These are phyloP conservation scores for Syrphus vitripennis DNA, from an alignment of 2,888 invertebrate genomes.

Conservation along the genomic window DNA sequence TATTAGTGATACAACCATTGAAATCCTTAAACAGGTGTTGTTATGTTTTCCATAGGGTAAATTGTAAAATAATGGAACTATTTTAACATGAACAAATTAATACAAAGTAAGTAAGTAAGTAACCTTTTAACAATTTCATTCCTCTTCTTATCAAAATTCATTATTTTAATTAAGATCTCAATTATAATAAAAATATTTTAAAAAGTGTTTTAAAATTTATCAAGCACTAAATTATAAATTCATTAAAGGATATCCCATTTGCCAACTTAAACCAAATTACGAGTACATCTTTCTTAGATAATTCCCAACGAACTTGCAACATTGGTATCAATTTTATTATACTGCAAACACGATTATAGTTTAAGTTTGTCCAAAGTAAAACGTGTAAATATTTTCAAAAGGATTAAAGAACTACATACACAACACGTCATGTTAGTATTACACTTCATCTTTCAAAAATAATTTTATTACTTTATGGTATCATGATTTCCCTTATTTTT, in stretches of 20 bases:
- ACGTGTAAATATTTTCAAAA: neutral
- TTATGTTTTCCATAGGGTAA: no score
- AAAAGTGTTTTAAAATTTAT: neutral
- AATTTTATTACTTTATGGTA: constrained; percentile 42
- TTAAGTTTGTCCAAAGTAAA: neutral
- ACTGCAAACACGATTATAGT: neutral
- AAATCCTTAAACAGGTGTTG: no score
- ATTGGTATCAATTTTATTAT: neutral
- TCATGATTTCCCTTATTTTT: neutral
- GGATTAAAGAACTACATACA: neutral
- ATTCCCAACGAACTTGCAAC: neutral
- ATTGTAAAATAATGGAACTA: no score
- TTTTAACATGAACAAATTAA: no score
- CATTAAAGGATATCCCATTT: neutral
- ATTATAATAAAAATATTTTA: no score
- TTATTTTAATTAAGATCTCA: no score
- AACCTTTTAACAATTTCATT: no score
- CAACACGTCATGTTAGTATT: constrained; percentile 19
- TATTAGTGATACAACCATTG: no score
- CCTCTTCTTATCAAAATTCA: no score
- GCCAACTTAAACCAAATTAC: neutral
- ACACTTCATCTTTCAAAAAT: constrained; percentile 33
- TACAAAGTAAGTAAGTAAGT: no score
- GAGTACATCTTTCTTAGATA: neutral
- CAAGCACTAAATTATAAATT: neutral